Base-by-base conservation (phyloP, 2,797 vertebrate species). In the Neoniphon sammara region DNA sequence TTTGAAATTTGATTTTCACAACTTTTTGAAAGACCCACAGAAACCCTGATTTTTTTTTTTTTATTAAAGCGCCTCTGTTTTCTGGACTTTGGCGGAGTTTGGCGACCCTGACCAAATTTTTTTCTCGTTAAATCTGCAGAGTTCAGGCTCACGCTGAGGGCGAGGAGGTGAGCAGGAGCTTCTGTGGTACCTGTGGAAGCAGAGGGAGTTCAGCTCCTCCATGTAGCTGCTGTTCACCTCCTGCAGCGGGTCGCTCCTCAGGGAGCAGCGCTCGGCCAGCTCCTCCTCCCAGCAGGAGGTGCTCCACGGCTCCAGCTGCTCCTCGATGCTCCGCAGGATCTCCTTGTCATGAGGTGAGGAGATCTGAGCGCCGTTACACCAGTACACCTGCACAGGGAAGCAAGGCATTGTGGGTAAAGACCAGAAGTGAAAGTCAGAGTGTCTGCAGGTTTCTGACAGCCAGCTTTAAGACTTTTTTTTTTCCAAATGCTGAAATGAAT, bases 331-430 rank as follows among this genome's bases (percentile, higher is more conserved):
- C 39, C 87, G 90, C 68, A 98, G 90, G 56, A 99, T 96, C 88
- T 96, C 96, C 63, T 96, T 96, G 74, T 99, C 98, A 0, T 97
- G 96, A 54, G 97, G 97, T 0, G 96, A 93, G 3, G 91, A 93
- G 83, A 99, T 97, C 92, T 98, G 98, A 7, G 97, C 96, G 4
- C 97, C 97, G 0, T 94, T 97, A 76, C 95, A 94, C 97, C 97
- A 98, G 66, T 99, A 99, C 57, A 99, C 97, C 97, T 99, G 74
- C 59, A 83, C 65, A 6, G 69, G 57, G 60, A 15, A 21, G 25
- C 2, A 58, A 44, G 39, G 14, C 20, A 11, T 50, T 25, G 68
- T 61, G 42, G 14, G 20, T 12, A 18, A 9, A 17, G 31, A 20
- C n/a, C 36, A 21, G 7, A n/a, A 7, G 25, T 31, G 27, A 18